Evolutionary conservation across 2,888 invertebrate species (phyloP), one percentile per base, ranked within the genome.

Genomic region (Heliothis peltigera): DNA sequence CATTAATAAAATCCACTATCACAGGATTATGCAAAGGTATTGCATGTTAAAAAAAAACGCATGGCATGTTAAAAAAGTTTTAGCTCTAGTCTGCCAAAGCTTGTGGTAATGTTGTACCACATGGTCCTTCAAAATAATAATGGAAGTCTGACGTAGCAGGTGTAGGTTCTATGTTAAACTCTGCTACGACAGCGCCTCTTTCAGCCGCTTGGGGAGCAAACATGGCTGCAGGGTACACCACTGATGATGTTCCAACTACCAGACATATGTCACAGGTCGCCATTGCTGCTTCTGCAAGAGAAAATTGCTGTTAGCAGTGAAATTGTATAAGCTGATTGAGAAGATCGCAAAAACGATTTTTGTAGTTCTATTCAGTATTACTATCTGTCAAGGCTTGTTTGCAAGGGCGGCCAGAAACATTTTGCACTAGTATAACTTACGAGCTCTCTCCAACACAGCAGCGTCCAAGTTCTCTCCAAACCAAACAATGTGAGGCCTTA

Each of bases 161-260:
- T 0, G 95, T 95, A 0, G 92, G 86, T 81, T 95, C 94, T 8
- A 95, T 79, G 70, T 95, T 95, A 70, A 97, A 93, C 60, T 94
- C 94, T 0, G 94, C 94, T 1, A 94, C 93, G 0, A 87, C 77
- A 0, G 93, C 96, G 1, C 97, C 97, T 64, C 97, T 94, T 0
- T 94, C 91, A 0, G 97, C 97, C 0, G 97, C 97, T 80, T 95
- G 93, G 0, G 98, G 98, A 0, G 98, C 98, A 92, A 98, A 98
- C 97, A 97, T 97, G 5, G 98, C 98, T 0, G 98, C 98, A 0
- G 98, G 98, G 88, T 98, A 98, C 2, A 98, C 98, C 0, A 98
- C 96, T 0, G 98, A 98, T 0, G 98, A 98, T 15, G 98, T 98
- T 5, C 98, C 98, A 52, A 98, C 97, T 17, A 98, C 96, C 43